phyloP scores from a whole-genome alignment of 2,113 vertebrate species.

The Otis tarda region DNA sequence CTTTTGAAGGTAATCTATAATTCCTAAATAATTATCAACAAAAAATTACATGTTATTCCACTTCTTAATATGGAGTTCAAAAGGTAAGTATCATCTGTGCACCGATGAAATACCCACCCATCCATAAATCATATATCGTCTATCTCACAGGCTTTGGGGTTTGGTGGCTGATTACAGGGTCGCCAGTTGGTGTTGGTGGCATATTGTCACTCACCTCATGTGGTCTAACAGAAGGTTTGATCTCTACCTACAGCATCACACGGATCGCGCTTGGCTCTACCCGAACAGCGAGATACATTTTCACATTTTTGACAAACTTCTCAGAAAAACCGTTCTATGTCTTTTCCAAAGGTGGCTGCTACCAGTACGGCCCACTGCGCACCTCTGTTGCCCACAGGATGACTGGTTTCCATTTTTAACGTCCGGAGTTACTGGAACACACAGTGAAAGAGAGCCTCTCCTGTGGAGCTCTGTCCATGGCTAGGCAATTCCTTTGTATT shows the following conservation, averaged over 20 bases:
- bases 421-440: neutral
- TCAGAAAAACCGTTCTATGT: neutral
- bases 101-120: neutral
- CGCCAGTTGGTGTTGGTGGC: neutral
- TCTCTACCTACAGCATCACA: too few species aligned
- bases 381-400: neutral
- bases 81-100: neutral
- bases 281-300: neutral
- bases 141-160: neutral
- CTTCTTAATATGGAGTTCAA: neutral
- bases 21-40: neutral
- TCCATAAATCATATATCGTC: neutral
- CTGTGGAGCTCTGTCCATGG: neutral
- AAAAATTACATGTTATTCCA: neutral
- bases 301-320: neutral
- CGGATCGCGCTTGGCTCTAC: too few species aligned
- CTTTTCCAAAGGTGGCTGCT: neutral
- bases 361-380: accelerated
- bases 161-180: neutral
- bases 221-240: neutral
- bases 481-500: neutral
- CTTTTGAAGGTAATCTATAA: neutral
- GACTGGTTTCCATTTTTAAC: accelerated
- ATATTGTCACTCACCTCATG: neutral
- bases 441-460: neutral